Evolutionary conservation across 2,797 vertebrate genomes (phyloP), one percentile per base, ranked within the genome.

Genomic region (Tiaroga cobitis): DNA sequence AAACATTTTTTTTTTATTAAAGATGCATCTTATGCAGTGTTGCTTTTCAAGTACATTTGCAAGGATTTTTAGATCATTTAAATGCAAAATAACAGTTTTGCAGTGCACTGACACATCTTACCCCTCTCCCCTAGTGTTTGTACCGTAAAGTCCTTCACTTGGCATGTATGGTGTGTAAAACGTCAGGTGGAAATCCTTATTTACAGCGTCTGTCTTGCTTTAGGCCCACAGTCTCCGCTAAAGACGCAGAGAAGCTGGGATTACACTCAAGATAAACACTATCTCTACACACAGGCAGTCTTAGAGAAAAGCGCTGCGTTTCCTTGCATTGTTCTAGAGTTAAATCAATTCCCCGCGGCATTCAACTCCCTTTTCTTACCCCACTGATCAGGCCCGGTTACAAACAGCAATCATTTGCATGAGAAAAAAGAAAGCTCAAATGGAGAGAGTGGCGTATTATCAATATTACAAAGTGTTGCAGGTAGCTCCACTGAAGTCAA

Each of bases 391-490:
- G 82, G 84, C 81, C 87, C 72, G 86, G 89, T 87, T 87, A 89
- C 89, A 90, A 91, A 91, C 90, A 91, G 88, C 89, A 82, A 87
- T 86, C 87, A 90, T 90, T 90, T 92, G 88, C 87, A 90, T 91
- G 90, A 89, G 80, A 88, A 87, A 86, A 89, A 87, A 89, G 77
- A 41, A 78, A 84, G 87, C 82, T 83, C n/a, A 77, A 85, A 86
- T 84, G 80, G 81, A 41, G 76, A 93, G 93, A 90, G 91, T 90
- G 93, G 92, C 92, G 90, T 93, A 94, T 95, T 95, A 94, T 94
- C 93, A 90, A 93, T 83, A 92, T 93, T 95, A 94, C 94, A 95
- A 94, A 96, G 94, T 92, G 90, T 94, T 94, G 94, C 93, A 92
- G 93, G 93, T 93, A 92, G 92, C 86, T 94, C 91, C 93, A 93